Conservation (phyloP, 2,113 vertebrate genomes). For the Platichthys stellatus region DNA sequence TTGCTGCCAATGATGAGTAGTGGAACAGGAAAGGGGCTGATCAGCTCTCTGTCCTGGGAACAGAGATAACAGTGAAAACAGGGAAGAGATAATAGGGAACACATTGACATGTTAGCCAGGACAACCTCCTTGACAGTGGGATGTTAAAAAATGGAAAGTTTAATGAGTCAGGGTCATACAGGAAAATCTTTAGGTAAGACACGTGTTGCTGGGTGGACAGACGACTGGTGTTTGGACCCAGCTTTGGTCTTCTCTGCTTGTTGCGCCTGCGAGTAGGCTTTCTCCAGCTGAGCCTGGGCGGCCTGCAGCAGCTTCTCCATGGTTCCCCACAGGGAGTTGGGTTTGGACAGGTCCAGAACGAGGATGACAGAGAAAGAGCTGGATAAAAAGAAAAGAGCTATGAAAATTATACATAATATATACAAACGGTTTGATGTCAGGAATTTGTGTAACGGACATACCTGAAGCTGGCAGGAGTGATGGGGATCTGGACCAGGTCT, state of each 20-base stretch:
- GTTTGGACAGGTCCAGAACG: slow-evolving; percentile 93
- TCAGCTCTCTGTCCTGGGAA: slow-evolving; percentile 91
- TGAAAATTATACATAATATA: neutral
- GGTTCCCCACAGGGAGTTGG: slow-evolving; percentile 89
- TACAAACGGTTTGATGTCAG: neutral
- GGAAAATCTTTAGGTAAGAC: slow-evolving; percentile 90
- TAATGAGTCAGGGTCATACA: slow-evolving; percentile 73
- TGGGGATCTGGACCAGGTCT: slow-evolving; percentile 90
- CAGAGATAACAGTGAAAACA: slow-evolving; percentile 3
- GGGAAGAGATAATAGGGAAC: too few relatives aligned
- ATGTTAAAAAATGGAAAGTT: neutral
- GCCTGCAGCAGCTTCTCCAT: slow-evolving; percentile 89
- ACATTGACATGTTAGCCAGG: too few relatives aligned
- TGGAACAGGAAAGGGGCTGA: slow-evolving; percentile 92
- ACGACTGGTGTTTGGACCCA: slow-evolving; percentile 76
- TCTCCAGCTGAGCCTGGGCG: slow-evolving; percentile 84
- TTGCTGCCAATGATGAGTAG: slow-evolving; percentile 95
- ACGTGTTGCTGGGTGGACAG: slow-evolving; percentile 70
- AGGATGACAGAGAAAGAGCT: slow-evolving; percentile 91
- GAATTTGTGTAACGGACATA: slow-evolving; percentile 56
- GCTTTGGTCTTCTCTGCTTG: slow-evolving; percentile 79
- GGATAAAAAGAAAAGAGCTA: neutral
- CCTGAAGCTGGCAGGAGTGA: slow-evolving; percentile 86
- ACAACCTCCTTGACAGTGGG: too few relatives aligned
- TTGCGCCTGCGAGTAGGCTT: slow-evolving; percentile 80